Base-by-base conservation (phyloP, 2,113 vertebrate genomes). In the Nannospalax galili region DNA sequence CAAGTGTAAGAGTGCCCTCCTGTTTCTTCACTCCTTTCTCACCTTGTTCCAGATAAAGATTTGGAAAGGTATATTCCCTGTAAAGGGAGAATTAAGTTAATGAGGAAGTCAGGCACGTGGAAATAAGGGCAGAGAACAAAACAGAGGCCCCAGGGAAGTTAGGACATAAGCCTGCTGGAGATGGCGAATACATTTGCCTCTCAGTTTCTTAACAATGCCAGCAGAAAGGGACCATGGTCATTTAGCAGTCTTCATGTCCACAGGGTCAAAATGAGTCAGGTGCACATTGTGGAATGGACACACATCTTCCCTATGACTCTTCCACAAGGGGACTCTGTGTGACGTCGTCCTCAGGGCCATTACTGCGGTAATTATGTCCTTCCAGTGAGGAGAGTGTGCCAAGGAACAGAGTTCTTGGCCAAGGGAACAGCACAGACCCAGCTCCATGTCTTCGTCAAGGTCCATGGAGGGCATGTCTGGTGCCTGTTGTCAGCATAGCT, bases 61-160 rank as follows among this genome's bases (percentile, higher is more conserved):
- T 80, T 69, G 32, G 64, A 69, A 70, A 42, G n/a, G 16, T 79
- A 37, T 37, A 40, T 48, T 87, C 52, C 64, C 5, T 19, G 15
- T 80, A 52, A 90, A 72, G 90, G 84, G 91, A 91, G 91, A 75
- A 90, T 84, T 45, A 82, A 89, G 35, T 77, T 11, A 87, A 42
- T 17, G 65, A 88, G 40, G 88, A 92, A 93, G 81, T 88, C 19
- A 62, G 58, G 48, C 28, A 20, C n/a, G 9, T 62, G 84, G 85
- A 67, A 93, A 93, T 42, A 77, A 92, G 75, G 22, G n/a, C n/a
- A 84, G 87, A 89, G 78, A 73, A 3, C 20, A n/a, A 87, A 81
- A 62, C 37, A 64, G 95, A 48, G n/a, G 28, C 73, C 22, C 0
- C 20, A 40, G 73, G 24, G 79, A 89, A 74, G 52, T 86, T 37